Evolutionary conservation across 92 coral and sea anemone species (phyloP).

Genomic region (Isaurus tuberculatus): DNA sequence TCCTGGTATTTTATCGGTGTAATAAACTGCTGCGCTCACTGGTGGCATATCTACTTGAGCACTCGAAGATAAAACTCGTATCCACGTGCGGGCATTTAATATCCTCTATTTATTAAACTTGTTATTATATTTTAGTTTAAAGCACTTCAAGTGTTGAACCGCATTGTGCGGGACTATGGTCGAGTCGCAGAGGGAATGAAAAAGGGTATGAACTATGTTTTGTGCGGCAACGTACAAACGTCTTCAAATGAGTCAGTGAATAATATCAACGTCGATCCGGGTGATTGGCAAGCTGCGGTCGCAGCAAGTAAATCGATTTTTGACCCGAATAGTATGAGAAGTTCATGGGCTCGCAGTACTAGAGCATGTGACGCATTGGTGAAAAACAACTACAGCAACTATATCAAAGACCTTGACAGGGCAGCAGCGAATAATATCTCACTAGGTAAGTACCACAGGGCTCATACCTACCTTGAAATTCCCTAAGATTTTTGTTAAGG

Average conservation of each 20-base stretch:
- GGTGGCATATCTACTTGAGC: no score
- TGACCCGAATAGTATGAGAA: neutral
- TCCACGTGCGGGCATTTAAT: no score
- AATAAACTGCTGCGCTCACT: no score
- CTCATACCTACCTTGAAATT: no score
- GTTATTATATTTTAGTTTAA: neutral
- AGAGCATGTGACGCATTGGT: neutral
- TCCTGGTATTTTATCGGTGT: no score
- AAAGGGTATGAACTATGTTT: conserved; percentile 1
- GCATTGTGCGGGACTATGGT: conserved; percentile 15
- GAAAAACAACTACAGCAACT: neutral
- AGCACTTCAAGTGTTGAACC: neutral
- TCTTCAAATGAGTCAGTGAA: conserved; percentile 1
- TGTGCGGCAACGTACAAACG: conserved; percentile 32
- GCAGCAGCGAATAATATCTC: conserved; percentile 6
- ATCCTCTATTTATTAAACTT: no score
- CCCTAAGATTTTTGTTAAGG: no score
- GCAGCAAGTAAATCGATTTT: neutral
- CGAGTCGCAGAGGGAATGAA: conserved; percentile 36
- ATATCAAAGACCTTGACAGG: conserved; percentile 1
- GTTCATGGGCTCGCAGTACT: neutral
- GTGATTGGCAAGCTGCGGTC: neutral
- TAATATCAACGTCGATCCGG: neutral
- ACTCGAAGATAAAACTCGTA: no score
- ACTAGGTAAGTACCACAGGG: conserved; percentile 1